Evolutionary conservation across 2,797 vertebrate species (phyloP).

Genomic region (Orestias chungarensis): DNA sequence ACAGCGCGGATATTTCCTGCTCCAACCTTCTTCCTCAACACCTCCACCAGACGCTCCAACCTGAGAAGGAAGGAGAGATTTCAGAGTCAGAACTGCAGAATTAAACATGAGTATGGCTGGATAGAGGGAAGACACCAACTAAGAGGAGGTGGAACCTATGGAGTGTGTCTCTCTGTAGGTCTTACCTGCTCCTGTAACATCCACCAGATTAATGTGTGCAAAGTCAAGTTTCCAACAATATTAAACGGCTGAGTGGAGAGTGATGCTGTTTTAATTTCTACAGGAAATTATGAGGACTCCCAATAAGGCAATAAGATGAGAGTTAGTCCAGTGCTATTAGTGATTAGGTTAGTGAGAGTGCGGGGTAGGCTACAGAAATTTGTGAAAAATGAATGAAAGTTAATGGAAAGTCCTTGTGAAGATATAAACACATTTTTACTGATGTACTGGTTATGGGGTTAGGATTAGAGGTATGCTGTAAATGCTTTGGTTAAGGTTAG

Average conservation of each 20-base stretch:
- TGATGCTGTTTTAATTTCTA: too few relatives aligned
- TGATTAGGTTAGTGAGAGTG: too few relatives aligned
- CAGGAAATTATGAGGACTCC: too few relatives aligned
- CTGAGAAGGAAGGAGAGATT: slow-evolving; percentile 68
- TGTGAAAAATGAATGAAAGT: too few relatives aligned
- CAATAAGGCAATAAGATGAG: too few relatives aligned
- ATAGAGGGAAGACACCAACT: not conserved
- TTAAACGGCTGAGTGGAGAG: not conserved
- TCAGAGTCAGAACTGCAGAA: not conserved
- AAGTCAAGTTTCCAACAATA: not conserved
- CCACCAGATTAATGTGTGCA: not conserved
- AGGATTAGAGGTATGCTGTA: too few relatives aligned
- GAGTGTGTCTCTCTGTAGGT: not conserved
- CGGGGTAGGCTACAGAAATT: too few relatives aligned
- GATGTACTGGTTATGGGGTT: too few relatives aligned
- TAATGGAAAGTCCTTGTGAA: too few relatives aligned
- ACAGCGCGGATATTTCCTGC: slow-evolving; percentile 90
- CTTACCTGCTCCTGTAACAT: not conserved
- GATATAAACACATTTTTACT: too few relatives aligned
- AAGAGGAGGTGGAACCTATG: not conserved
- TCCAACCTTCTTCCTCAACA: slow-evolving; percentile 96
- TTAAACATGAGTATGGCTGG: not conserved
- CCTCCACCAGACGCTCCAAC: slow-evolving; percentile 95
- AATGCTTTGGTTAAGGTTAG: too few relatives aligned
- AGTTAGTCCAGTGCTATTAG: too few relatives aligned